These are phyloP conservation scores for Premnoplex brunnescens DNA, from an alignment of 2,797 vertebrate genomes.

Conservation along the genomic window DNA sequence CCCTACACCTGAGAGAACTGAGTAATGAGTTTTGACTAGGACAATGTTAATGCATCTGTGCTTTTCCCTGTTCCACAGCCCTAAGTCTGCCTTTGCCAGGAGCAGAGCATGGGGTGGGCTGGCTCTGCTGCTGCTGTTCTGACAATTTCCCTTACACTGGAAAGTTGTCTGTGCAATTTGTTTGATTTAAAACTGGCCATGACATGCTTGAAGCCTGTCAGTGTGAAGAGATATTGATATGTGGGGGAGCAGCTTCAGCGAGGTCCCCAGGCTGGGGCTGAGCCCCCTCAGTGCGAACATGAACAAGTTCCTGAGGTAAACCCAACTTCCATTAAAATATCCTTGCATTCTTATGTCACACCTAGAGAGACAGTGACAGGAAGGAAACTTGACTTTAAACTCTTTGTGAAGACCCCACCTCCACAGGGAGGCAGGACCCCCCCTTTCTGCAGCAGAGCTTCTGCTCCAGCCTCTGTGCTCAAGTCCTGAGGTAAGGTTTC, in stretches of 20 bases:
- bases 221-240: rapidly evolving
- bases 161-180: not conserved
- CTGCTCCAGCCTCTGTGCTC: not conserved
- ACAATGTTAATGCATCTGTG: not conserved
- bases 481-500: not conserved
- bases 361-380: not conserved
- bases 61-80: not conserved
- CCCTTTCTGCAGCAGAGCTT: rapidly evolving
- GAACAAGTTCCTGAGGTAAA: not conserved
- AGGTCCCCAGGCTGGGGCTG: rapidly evolving
- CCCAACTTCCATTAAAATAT: not conserved
- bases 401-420: not conserved
- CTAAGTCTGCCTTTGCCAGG: rapidly evolving
- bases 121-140: not conserved
- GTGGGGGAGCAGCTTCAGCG: rapidly evolving
- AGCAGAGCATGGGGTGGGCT: rapidly evolving
- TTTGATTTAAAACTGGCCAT: not conserved
- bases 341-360: not conserved
- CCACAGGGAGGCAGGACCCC: rapidly evolving
- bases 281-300: rapidly evolving
- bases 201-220: rapidly evolving
- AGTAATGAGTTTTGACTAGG: not conserved
- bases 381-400: not conserved
- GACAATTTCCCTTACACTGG: rapidly evolving
- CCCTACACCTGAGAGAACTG: not conserved